A percentile compares a stretch with the other conserved stretches of the same genome.
Conservation (phyloP, 2,797 vertebrate species). For the Vespertilio murinus region DNA sequence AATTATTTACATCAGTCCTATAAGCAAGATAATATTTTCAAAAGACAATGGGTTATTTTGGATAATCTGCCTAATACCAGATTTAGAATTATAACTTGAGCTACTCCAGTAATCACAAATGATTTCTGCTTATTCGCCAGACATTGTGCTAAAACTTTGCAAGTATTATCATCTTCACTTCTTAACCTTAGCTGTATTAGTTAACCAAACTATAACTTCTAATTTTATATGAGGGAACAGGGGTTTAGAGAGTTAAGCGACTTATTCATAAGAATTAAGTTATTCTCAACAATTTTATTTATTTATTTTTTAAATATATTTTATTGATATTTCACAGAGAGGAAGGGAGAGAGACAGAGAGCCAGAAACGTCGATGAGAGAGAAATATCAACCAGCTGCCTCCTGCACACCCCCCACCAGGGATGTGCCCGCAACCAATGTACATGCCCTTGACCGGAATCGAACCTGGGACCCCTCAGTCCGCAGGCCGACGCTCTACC, state of each 20-base stretch:
- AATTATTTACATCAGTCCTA: conserved; percentile 21
- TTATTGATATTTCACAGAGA: too few species aligned
- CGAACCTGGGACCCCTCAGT: too few species aligned
- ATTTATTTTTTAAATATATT: too few species aligned
- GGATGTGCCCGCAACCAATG: too few species aligned
- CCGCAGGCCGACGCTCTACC: too few species aligned
- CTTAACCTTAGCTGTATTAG: not conserved
- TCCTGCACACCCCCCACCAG: too few species aligned
- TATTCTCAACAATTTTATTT: not conserved
- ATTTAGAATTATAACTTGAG: conserved; percentile 48
- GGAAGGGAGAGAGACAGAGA: too few species aligned
- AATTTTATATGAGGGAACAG: conserved; percentile 32
- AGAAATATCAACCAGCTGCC: too few species aligned
- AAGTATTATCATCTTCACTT: conserved; percentile 7
- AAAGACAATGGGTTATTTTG: conserved; percentile 1
- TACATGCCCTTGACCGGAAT: too few species aligned
- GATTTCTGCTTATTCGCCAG: conserved; percentile 26
- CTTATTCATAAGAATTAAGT: conserved; percentile 21
- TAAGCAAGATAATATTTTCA: not conserved
- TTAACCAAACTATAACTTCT: conserved; percentile 41
- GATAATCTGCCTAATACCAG: conserved; percentile 19
- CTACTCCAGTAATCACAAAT: not conserved
- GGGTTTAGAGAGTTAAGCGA: conserved; percentile 11
- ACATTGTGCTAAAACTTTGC: conserved; percentile 12
- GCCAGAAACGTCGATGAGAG: too few species aligned